Conservation (phyloP, 2,113 vertebrate genomes). For the Coreoperca whiteheadi region DNA sequence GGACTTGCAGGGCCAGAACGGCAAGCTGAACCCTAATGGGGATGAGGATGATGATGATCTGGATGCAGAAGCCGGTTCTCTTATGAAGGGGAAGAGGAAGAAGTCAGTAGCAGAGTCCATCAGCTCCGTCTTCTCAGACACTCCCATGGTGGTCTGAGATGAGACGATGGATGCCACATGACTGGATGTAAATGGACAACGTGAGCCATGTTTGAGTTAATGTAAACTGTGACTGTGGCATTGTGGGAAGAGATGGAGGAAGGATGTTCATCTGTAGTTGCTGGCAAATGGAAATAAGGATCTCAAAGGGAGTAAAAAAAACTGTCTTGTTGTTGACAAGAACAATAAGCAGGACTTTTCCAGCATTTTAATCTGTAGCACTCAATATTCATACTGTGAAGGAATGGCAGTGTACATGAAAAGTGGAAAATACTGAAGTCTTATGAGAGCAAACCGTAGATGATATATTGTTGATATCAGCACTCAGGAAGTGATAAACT, state of each 20-base stretch:
- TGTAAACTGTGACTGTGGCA: constrained; percentile 65
- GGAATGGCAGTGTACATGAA: constrained; percentile 64
- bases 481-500: constrained; percentile 70
- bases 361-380: constrained; percentile 89
- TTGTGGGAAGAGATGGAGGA: constrained; percentile 14
- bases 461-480: constrained; percentile 46
- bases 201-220: constrained; percentile 53
- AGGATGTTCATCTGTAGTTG: constrained; percentile 34
- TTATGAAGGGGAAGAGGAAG: constrained; percentile 89
- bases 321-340: constrained; percentile 62
- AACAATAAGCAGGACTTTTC: constrained; percentile 79
- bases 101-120: constrained; percentile 96
- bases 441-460: constrained; percentile 35
- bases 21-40: constrained; percentile 89
- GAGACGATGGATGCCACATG: constrained; percentile 21
- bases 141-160: constrained; percentile 94
- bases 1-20: constrained; percentile 89
- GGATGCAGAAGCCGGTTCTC: constrained; percentile 77
- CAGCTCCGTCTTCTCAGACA: constrained; percentile 97
- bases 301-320: constrained; percentile 64
- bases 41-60: constrained; percentile 76
- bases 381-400: constrained; percentile 88
- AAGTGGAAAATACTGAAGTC: constrained; percentile 56
- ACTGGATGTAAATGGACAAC: constrained; percentile 50
- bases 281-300: constrained; percentile 38